Evolutionary conservation across 2,797 vertebrate genomes (phyloP).

Genomic region (Hippocampus kuda): DNA sequence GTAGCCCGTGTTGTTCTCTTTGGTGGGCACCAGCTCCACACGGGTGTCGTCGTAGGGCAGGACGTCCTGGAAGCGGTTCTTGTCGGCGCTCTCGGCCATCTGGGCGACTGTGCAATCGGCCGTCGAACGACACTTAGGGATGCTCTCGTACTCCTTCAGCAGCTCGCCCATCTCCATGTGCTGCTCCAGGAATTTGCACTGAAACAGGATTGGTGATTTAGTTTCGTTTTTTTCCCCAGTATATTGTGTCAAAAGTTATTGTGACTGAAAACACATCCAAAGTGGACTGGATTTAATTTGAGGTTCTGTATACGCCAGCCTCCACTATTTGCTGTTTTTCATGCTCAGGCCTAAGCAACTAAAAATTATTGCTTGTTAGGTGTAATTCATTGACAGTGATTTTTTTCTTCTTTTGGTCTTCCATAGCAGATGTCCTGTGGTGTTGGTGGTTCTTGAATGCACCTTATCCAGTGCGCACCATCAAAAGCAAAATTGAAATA

Average conservation of each 20-base stretch:
- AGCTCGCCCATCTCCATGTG: constrained; percentile 85
- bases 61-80: constrained; percentile 92
- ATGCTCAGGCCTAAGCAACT: no score
- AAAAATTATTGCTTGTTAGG: no score
- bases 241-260: background rate
- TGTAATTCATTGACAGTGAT: no score
- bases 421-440: no score
- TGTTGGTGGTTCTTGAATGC: no score
- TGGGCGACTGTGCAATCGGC: constrained; percentile 73
- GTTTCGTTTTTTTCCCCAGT: background rate
- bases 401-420: no score
- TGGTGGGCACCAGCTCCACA: constrained; percentile 93
- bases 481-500: no score
- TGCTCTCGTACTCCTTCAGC: constrained; percentile 85
- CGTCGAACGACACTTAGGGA: constrained; percentile 71
- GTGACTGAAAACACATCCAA: background rate
- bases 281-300: background rate
- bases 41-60: constrained; percentile 88
- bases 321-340: no score
- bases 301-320: no score
- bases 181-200: constrained; percentile 86
- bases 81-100: constrained; percentile 82
- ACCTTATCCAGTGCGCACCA: no score
- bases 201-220: background rate
- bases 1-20: constrained; percentile 97